phyloP scores from a whole-genome alignment of 1,140 invertebrate genomes.

The Trichoplusia ni region DNA sequence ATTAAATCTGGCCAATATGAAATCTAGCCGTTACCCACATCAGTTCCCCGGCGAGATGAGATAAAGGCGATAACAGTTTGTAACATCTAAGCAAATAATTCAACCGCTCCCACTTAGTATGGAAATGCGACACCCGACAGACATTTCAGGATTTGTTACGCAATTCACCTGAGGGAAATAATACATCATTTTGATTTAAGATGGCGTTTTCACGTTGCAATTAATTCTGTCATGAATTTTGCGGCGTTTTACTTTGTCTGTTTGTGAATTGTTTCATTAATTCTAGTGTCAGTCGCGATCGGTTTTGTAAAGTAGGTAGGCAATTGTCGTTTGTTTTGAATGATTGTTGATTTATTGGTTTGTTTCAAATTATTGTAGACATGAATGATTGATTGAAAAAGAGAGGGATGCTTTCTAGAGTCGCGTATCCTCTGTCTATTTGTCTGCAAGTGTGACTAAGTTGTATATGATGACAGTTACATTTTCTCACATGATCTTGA shows the following conservation, averaged over 20 bases:
- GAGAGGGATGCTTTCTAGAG: no score
- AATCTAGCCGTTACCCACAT: no score
- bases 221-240: conserved; percentile 3
- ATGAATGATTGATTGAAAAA: no score
- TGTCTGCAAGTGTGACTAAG: no score
- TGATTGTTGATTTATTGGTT: not conserved
- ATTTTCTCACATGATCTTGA: no score
- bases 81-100: not conserved
- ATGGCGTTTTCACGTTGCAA: not conserved
- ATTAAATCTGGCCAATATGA: no score
- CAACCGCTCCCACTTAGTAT: not conserved
- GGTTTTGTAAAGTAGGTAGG: not conserved
- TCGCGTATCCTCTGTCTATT: no score
- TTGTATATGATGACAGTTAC: no score
- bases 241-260: not conserved
- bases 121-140: not conserved
- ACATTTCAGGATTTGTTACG: conserved; percentile 4
- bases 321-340: not conserved
- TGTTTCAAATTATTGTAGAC: no score
- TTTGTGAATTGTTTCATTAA: not conserved
- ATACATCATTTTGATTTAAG: conserved; percentile 19
- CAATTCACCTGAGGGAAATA: conserved; percentile 13
- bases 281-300: not conserved
- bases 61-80: no score
- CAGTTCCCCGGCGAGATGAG: no score